Evolutionary conservation across 2,888 invertebrate species (phyloP).

Genomic region (Rhogogaster chlorosoma): DNA sequence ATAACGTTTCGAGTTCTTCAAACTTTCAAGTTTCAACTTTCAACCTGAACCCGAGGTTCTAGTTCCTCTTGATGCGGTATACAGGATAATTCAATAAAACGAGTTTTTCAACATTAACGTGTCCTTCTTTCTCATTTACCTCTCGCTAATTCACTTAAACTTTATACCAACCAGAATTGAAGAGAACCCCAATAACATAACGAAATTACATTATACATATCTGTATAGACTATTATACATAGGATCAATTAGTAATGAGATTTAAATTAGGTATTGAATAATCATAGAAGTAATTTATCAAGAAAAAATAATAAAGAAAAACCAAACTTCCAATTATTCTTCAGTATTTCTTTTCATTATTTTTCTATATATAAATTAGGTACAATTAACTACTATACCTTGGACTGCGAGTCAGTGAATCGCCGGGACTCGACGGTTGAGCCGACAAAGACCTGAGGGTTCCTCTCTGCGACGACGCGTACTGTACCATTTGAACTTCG

Average conservation of each 20-base stretch:
- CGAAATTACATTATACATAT: background rate
- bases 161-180: background rate
- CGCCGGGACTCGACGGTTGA: constrained; percentile 74
- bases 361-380: background rate
- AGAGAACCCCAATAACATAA: background rate
- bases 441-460: constrained; percentile 82
- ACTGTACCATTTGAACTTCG: constrained; percentile 83
- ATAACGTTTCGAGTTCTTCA: background rate
- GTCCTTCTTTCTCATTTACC: background rate
- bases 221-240: background rate
- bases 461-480: constrained; percentile 81
- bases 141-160: background rate
- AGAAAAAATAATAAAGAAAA: background rate
- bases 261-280: background rate
- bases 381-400: constrained; percentile 63
- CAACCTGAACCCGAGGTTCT: background rate
- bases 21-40: constrained; percentile 37
- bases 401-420: constrained; percentile 70
- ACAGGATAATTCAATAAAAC: background rate
- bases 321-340: background rate
- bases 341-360: background rate
- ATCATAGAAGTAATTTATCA: background rate
- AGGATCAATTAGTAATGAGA: background rate
- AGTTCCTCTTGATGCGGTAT: background rate
- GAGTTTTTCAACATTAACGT: background rate